phyloP scores from a whole-genome alignment of 2,113 vertebrate genomes.

The Atlantisia rogersi region DNA sequence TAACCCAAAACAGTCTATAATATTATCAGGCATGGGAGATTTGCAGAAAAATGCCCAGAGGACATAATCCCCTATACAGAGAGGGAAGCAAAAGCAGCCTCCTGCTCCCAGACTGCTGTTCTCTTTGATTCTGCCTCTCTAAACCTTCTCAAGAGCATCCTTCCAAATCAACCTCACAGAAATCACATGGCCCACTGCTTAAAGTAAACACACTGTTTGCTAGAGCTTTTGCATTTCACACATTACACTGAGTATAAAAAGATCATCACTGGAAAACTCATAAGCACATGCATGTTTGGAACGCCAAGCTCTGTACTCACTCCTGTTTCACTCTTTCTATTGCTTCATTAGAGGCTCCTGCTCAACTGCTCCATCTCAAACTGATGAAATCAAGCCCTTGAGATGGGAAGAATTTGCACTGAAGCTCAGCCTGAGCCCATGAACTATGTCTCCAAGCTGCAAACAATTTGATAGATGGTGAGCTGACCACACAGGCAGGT shows the following conservation, averaged over 20 bases:
- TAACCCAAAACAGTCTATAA: neutral
- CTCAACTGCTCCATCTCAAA: neutral
- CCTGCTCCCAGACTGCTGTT: neutral
- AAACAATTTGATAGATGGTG: conserved; percentile 56
- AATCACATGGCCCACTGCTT: accelerated
- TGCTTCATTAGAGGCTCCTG: neutral
- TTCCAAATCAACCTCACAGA: neutral
- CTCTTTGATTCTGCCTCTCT: neutral
- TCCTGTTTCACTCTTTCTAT: neutral
- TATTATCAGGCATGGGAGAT: neutral
- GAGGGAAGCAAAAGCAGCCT: neutral
- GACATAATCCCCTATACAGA: neutral
- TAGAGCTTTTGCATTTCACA: neutral
- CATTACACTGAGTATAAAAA: neutral
- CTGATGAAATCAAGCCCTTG: neutral
- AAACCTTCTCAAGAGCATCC: neutral
- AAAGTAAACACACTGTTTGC: neutral
- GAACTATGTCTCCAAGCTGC: neutral
- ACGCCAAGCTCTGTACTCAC: neutral
- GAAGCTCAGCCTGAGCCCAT: neutral
- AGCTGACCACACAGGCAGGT: conserved; percentile 36
- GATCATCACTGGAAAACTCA: neutral
- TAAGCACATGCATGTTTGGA: neutral
- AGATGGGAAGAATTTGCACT: conserved; percentile 18
- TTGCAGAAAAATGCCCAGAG: neutral